These are phyloP conservation scores for Echinometra lucunter DNA, from an alignment of 53 echinoderm and acorn worm species.

Conservation along the genomic window DNA sequence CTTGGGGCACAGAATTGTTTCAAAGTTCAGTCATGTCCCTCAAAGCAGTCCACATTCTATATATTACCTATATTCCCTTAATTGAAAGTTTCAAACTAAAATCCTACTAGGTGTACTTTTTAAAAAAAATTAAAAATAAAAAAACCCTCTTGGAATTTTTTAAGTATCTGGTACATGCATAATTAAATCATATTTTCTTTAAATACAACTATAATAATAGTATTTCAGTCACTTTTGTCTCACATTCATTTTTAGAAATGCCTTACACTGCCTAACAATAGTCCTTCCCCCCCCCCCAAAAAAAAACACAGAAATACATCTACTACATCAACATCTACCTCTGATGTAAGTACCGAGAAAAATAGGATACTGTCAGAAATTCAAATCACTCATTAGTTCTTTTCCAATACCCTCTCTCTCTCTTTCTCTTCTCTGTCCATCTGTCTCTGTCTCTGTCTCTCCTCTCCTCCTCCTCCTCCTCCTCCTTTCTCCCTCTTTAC, in stretches of 20 bases:
- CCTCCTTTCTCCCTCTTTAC: not conserved
- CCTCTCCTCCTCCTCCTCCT: not conserved
- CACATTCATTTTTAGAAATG: not conserved
- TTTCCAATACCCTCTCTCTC: not conserved
- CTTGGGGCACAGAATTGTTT: too few relatives aligned
- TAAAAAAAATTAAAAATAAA: too few relatives aligned
- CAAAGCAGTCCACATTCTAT: too few relatives aligned
- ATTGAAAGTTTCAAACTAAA: too few relatives aligned
- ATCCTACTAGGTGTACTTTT: too few relatives aligned
- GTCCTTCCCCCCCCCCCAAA: too few relatives aligned
- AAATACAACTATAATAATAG: too few relatives aligned
- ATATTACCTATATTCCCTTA: too few relatives aligned
- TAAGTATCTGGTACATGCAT: too few relatives aligned
- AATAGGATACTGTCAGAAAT: not conserved
- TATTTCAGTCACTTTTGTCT: not conserved
- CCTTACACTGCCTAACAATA: not conserved
- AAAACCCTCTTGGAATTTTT: too few relatives aligned
- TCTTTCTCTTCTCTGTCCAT: not conserved
- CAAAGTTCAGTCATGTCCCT: too few relatives aligned
- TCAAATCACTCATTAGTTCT: not conserved
- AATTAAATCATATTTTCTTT: too few relatives aligned
- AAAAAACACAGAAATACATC: not conserved
- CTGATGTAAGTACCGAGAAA: not conserved
- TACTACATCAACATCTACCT: slow-evolving; percentile 9
- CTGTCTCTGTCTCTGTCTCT: not conserved